phyloP scores from a whole-genome alignment of 2,888 invertebrate species.

The Odontocerum albicorne region DNA sequence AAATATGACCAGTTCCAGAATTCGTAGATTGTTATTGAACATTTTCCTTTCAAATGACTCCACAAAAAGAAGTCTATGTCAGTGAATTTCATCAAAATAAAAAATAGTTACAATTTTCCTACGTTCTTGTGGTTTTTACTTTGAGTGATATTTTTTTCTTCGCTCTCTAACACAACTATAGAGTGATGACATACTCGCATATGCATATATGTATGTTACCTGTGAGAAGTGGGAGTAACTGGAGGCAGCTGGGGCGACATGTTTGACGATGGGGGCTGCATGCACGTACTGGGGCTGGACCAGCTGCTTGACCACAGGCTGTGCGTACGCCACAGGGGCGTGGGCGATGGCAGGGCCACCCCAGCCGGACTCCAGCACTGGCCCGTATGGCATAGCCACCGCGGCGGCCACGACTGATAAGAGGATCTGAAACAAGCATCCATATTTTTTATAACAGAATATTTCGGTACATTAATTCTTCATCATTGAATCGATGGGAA shows the following conservation, averaged over 20 bases:
- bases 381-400: constrained; percentile 48
- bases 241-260: constrained; percentile 55
- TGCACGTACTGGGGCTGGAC: constrained; percentile 23
- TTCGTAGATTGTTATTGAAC: too few relatives aligned
- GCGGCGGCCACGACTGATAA: constrained; percentile 48
- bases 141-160: too few relatives aligned
- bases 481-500: too few relatives aligned
- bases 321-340: constrained; percentile 32
- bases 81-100: too few relatives aligned
- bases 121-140: too few relatives aligned
- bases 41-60: too few relatives aligned
- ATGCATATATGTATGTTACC: constrained; percentile 40
- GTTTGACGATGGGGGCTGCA: constrained; percentile 40
- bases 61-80: too few relatives aligned
- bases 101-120: too few relatives aligned
- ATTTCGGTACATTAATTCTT: too few relatives aligned
- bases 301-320: constrained; percentile 31
- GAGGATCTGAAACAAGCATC: constrained; percentile 45
- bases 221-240: constrained; percentile 62
- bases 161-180: too few relatives aligned
- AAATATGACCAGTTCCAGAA: too few relatives aligned
- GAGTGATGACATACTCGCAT: not conserved
- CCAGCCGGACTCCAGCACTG: constrained; percentile 17
- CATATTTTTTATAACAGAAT: too few relatives aligned
- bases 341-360: constrained; percentile 44